These are phyloP conservation scores for Drosophila hydei DNA, from an alignment of 1,140 invertebrate genomes.

Conservation along the genomic window DNA sequence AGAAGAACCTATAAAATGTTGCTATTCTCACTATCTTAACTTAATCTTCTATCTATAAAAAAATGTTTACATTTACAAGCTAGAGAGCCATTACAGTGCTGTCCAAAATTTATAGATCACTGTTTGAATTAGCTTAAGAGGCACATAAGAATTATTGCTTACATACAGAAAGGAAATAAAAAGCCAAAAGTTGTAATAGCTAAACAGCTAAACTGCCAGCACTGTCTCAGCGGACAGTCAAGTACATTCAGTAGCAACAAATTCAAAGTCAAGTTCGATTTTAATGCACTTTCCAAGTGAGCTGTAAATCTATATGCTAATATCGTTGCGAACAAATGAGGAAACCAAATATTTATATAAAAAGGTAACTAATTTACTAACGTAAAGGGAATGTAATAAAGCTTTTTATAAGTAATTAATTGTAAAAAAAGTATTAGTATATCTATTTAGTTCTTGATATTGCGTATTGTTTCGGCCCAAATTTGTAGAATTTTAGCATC, in stretches of 20 bases:
- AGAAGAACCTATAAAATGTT: no score
- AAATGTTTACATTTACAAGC: no score
- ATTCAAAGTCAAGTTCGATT: conserved; percentile 6
- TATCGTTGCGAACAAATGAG: not conserved
- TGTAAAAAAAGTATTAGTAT: not conserved
- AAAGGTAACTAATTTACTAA: conserved; percentile 4
- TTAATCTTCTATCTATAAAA: no score
- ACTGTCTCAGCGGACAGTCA: not conserved
- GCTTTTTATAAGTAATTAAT: not conserved
- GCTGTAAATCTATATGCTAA: conserved; percentile 5
- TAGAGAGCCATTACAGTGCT: no score
- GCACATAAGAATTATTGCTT: no score
- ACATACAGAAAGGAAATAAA: no score
- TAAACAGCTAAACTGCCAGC: not conserved
- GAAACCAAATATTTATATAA: not conserved
- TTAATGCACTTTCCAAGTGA: not conserved
- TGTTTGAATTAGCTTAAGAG: no score
- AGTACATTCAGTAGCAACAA: not conserved
- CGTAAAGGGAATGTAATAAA: not conserved
- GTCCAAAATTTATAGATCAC: no score
- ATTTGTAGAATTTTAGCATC: not conserved
- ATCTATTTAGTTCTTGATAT: not conserved
- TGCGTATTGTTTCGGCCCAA: conserved; percentile 2
- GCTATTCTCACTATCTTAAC: not conserved
- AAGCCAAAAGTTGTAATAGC: no score